Percentiles rank a stretch among this genome's conserved stretches.
Conservation (phyloP, 2,888 invertebrate genomes). For the Lasioglossum figueresi region DNA sequence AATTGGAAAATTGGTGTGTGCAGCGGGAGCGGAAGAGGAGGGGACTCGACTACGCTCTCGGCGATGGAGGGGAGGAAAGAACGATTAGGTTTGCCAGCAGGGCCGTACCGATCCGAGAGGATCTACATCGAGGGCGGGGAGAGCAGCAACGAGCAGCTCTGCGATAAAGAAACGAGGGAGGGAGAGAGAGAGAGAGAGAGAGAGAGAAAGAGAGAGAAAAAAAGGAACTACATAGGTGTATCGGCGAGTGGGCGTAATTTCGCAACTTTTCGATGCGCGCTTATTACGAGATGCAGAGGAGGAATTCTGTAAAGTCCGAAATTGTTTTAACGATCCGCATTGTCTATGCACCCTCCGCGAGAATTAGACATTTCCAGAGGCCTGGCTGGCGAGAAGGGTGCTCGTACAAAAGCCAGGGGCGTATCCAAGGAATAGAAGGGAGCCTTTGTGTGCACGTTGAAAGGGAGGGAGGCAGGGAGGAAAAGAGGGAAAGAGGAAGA, state of each 20-base stretch:
- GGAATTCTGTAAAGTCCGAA: constrained; percentile 35
- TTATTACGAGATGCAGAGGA: constrained; percentile 11
- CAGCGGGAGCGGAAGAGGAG: constrained; percentile 69
- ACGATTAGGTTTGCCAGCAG: constrained; percentile 68
- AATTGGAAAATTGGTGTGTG: constrained; percentile 79
- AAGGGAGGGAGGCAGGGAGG: constrained; percentile 20
- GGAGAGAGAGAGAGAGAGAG: background rate
- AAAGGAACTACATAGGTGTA: constrained; percentile 4
- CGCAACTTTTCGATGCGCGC: constrained; percentile 16
- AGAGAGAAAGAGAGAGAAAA: no score
- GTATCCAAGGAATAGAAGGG: constrained; percentile 60
- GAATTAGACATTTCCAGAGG: constrained; percentile 65
- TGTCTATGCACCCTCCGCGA: constrained; percentile 68
- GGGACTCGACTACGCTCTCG: constrained; percentile 52
- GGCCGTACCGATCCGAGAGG: constrained; percentile 50
- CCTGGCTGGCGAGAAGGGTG: constrained; percentile 43
- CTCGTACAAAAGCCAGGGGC: constrained; percentile 68
- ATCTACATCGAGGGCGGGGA: background rate
- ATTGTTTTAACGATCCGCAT: constrained; percentile 65
- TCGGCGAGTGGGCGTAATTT: constrained; percentile 28
- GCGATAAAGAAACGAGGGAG: background rate
- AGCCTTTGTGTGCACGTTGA: constrained; percentile 50
- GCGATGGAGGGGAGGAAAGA: constrained; percentile 54
- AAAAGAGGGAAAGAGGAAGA: background rate
- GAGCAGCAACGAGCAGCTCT: background rate